Evolutionary conservation across 2,797 vertebrate genomes (phyloP).

Genomic region (Cercopithecus hamlyni): DNA sequence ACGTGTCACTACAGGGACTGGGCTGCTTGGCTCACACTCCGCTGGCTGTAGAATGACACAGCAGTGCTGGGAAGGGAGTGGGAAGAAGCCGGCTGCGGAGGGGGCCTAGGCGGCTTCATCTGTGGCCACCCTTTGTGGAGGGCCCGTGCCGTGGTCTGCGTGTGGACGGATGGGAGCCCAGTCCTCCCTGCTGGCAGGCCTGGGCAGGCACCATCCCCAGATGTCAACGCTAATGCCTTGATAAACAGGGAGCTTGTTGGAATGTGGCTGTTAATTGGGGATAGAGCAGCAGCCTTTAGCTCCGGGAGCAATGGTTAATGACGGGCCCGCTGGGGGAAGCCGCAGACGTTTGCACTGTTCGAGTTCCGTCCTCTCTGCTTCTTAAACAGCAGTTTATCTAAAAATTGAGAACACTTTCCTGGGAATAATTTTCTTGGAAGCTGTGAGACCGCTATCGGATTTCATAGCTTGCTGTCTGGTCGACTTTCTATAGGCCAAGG

Average conservation of each 20-base stretch:
- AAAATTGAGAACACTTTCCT: slow-evolving; percentile 66
- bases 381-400: slow-evolving; percentile 69
- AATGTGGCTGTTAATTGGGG: slow-evolving; percentile 68
- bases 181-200: not conserved
- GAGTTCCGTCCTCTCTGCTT: slow-evolving; percentile 22
- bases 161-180: not conserved
- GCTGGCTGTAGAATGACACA: not conserved
- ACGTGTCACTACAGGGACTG: not conserved
- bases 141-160: not conserved
- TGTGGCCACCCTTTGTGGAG: not conserved
- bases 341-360: slow-evolving; percentile 42
- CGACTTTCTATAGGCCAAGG: not conserved
- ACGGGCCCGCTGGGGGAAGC: slow-evolving; percentile 37
- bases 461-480: slow-evolving; percentile 3
- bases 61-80: not conserved
- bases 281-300: slow-evolving; percentile 65
- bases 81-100: not conserved
- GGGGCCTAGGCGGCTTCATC: not conserved
- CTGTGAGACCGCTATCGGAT: slow-evolving; percentile 32
- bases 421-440: slow-evolving; percentile 74
- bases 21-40: not conserved
- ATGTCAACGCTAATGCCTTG: slow-evolving; percentile 70
- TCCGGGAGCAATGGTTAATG: slow-evolving; percentile 68
- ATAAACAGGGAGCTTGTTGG: slow-evolving; percentile 68
- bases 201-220: not conserved